Evolutionary conservation across 2,888 invertebrate species (phyloP).

Genomic region (Colletes collaris): DNA sequence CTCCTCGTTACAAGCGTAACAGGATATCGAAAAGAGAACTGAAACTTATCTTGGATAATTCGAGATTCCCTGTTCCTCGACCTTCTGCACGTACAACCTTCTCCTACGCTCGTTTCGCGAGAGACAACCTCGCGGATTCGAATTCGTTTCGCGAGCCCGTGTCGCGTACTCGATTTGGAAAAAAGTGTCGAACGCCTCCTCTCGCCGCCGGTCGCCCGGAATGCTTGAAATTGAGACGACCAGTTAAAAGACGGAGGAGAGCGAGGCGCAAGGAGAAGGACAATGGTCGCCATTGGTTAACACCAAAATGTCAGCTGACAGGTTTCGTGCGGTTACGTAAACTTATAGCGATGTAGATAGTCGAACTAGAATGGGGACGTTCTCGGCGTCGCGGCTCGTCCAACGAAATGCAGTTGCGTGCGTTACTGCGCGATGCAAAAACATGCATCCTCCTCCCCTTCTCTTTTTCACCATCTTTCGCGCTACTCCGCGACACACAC

Average conservation of each 20-base stretch:
- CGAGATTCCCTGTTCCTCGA: too few relatives aligned
- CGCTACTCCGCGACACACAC: slow-evolving; percentile 19
- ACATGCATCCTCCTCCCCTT: slow-evolving; percentile 67
- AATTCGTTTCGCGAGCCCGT: too few relatives aligned
- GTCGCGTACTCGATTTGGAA: too few relatives aligned
- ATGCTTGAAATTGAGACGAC: slow-evolving; percentile 42
- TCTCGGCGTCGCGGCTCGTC: slow-evolving; percentile 73
- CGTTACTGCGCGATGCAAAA: slow-evolving; percentile 75
- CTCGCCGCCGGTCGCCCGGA: slow-evolving; percentile 1
- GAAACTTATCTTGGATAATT: too few relatives aligned
- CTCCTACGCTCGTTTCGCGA: too few relatives aligned
- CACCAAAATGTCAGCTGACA: slow-evolving; percentile 79
- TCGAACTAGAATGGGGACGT: slow-evolving; percentile 79
- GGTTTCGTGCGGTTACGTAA: slow-evolving; percentile 81
- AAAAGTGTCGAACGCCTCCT: too few relatives aligned
- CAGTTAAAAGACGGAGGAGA: slow-evolving; percentile 16
- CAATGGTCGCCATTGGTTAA: slow-evolving; percentile 69
- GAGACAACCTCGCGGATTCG: too few relatives aligned
- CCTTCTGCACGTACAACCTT: too few relatives aligned
- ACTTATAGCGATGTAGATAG: slow-evolving; percentile 79
- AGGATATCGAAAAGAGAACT: too few relatives aligned
- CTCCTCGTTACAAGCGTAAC: too few relatives aligned
- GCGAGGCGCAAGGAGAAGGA: slow-evolving; percentile 37
- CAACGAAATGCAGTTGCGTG: slow-evolving; percentile 76
- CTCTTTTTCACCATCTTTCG: slow-evolving; percentile 51